These are phyloP conservation scores for Furnarius figulus DNA, from an alignment of 2,113 vertebrate genomes.

Conservation along the genomic window DNA sequence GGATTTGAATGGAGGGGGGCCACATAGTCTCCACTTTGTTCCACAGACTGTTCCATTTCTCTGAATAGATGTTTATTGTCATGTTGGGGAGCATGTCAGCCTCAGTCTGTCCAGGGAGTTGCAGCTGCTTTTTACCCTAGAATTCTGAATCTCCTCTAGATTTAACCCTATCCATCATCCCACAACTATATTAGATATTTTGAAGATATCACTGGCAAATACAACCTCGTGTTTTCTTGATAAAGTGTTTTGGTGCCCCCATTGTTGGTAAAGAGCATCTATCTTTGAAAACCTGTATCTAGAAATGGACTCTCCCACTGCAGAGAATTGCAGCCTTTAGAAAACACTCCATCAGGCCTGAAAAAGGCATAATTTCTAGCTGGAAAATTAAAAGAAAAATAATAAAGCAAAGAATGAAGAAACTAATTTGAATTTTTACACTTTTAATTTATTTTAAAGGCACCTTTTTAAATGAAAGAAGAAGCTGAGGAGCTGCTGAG, in stretches of 20 bases:
- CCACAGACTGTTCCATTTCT: no score
- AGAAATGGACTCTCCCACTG: background rate
- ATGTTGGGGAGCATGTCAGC: no score
- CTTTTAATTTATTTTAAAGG: background rate
- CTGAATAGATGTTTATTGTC: no score
- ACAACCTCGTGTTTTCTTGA: background rate
- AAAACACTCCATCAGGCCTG: background rate
- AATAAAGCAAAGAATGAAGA: background rate
- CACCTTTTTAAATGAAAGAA: background rate
- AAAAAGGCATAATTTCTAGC: background rate
- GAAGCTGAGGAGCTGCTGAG: background rate
- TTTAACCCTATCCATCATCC: no score
- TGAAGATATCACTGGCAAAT: background rate
- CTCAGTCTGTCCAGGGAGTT: no score
- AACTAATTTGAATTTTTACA: rapidly evolving
- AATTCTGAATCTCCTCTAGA: no score
- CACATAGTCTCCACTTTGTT: no score
- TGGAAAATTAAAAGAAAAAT: background rate
- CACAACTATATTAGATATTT: background rate
- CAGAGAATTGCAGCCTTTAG: background rate
- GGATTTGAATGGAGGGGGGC: no score
- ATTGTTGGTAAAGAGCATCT: background rate
- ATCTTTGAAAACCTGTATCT: background rate
- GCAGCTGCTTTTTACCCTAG: no score
- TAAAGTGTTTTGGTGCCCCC: background rate